A percentile compares a stretch with the other conserved stretches of the same genome.
These are phyloP conservation scores for Lepidurus couesii DNA, from an alignment of 1,140 invertebrate species.

Conservation along the genomic window DNA sequence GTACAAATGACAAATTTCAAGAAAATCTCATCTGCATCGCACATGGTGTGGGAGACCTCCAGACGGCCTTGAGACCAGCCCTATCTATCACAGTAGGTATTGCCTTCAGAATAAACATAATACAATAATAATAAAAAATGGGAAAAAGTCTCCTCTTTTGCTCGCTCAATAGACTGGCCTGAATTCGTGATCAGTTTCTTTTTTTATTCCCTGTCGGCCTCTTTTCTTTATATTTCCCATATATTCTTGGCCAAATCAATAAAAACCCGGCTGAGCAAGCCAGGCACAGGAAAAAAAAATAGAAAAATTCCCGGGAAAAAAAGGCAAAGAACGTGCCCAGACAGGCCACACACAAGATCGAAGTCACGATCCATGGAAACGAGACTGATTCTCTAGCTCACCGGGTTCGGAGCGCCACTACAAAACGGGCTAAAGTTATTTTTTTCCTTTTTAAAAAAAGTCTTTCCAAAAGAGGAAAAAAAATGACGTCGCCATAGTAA, in stretches of 20 bases:
- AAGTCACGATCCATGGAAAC: background rate
- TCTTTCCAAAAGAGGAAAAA: background rate
- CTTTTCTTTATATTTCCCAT: background rate
- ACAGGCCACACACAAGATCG: background rate
- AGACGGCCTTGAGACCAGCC: slow-evolving; percentile 20
- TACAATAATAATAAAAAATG: no score
- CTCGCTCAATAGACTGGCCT: no score
- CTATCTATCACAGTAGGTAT: background rate
- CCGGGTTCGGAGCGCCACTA: background rate
- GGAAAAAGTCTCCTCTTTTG: no score
- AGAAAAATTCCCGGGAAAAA: background rate
- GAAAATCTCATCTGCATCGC: background rate
- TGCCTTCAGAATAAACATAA: no score
- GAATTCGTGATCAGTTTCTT: no score
- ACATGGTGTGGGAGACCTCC: background rate
- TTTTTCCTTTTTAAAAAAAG: background rate
- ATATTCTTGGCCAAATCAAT: background rate
- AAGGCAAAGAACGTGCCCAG: slow-evolving; percentile 1
- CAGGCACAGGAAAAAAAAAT: background rate
- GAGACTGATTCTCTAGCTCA: background rate
- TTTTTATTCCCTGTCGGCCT: no score
- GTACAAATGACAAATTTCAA: no score
- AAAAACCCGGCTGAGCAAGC: background rate
- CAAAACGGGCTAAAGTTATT: background rate
- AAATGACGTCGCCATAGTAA: background rate